phyloP scores from a whole-genome alignment of 2,113 vertebrate genomes.

The Pterophyllum scalare region DNA sequence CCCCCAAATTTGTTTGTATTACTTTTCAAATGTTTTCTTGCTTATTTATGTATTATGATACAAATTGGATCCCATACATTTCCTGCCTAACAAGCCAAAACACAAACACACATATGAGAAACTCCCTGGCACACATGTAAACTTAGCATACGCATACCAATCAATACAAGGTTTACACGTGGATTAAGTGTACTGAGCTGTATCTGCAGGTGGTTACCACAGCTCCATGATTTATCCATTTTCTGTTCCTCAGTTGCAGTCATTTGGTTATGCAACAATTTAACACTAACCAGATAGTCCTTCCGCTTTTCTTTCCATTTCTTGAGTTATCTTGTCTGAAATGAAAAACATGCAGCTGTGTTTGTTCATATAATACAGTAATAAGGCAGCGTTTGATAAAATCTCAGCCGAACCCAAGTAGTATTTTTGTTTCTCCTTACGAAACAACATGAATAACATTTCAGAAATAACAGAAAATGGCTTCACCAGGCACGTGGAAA shows the following conservation, averaged over 20 bases:
- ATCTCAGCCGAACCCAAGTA: background rate
- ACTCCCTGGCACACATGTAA: background rate
- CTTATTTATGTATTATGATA: background rate
- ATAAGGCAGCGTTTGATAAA: background rate
- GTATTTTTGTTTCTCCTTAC: background rate
- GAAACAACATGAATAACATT: constrained; percentile 1
- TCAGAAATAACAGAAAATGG: background rate
- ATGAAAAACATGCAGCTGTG: background rate
- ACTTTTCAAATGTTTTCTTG: background rate
- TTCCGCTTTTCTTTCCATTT: constrained; percentile 35
- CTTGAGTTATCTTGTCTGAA: background rate
- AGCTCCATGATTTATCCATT: constrained; percentile 57
- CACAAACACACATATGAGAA: background rate
- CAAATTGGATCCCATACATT: background rate
- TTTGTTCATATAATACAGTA: background rate
- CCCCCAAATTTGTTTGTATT: background rate
- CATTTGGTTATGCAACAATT: constrained; percentile 52
- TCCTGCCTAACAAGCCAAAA: background rate
- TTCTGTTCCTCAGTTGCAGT: constrained; percentile 41
- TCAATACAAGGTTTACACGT: constrained; percentile 50
- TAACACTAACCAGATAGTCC: constrained; percentile 35
- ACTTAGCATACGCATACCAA: constrained; percentile 8
- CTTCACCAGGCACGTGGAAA: background rate
- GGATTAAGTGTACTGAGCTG: constrained; percentile 60
- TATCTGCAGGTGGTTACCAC: constrained; percentile 63